Percentiles rank a stretch among this genome's conserved stretches.
phyloP scores from a whole-genome alignment of 2,797 vertebrate genomes.

The Sphenodon punctatus region DNA sequence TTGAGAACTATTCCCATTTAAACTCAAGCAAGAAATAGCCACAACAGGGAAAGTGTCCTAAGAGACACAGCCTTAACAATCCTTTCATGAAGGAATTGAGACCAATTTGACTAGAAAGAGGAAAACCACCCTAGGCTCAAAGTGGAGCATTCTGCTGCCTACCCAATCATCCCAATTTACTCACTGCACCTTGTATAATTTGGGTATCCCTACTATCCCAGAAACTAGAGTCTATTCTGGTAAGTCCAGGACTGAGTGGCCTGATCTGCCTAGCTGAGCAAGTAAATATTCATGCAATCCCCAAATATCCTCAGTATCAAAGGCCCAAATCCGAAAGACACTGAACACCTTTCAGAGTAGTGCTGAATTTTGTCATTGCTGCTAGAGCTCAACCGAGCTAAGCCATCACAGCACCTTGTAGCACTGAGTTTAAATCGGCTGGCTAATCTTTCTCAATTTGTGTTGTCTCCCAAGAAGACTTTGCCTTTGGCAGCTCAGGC shows the following conservation, averaged over 20 bases:
- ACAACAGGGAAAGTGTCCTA: neutral
- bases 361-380: neutral
- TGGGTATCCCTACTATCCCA: neutral
- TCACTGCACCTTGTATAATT: neutral
- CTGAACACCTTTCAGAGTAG: too few relatives aligned
- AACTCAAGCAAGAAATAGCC: accelerated
- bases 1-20: neutral
- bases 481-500: neutral
- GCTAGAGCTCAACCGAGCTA: neutral
- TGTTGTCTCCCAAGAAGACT: neutral
- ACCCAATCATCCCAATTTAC: neutral
- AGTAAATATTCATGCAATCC: neutral
- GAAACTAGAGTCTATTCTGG: neutral
- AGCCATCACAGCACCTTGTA: neutral
- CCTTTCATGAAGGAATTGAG: neutral
- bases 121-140: neutral
- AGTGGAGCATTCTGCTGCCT: neutral
- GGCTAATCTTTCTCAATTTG: neutral
- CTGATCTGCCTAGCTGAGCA: neutral
- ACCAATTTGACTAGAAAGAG: neutral
- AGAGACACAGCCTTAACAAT: neutral
- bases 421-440: neutral
- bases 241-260: too few relatives aligned
- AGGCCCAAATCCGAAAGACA: neutral
- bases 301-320: neutral